Evolutionary conservation across 2,113 vertebrate species (phyloP).

Genomic region (Eurystomus gularis): DNA sequence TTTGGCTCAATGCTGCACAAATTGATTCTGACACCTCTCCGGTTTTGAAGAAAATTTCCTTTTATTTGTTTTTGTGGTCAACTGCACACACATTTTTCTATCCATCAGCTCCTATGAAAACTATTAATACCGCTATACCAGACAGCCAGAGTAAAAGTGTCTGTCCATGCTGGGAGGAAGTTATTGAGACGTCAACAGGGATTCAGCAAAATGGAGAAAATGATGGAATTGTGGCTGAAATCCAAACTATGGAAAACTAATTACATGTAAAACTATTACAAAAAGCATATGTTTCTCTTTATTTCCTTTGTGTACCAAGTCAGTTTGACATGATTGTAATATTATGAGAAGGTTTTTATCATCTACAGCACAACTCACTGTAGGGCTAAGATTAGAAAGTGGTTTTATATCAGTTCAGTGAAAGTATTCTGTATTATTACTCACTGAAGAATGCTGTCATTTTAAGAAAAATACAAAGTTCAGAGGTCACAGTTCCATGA

Average conservation of each 20-base stretch:
- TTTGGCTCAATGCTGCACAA: neutral
- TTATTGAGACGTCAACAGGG: constrained; percentile 12
- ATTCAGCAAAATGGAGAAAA: constrained; percentile 23
- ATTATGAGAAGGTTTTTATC: neutral
- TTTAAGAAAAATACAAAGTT: neutral
- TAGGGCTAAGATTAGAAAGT: neutral
- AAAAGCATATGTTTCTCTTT: neutral
- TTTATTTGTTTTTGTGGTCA: neutral
- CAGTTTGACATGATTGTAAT: neutral
- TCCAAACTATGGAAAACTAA: neutral
- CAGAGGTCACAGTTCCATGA: neutral
- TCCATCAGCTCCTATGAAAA: neutral
- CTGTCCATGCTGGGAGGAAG: neutral
- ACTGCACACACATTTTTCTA: neutral
- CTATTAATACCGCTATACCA: neutral
- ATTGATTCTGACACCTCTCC: neutral
- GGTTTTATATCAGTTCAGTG: neutral
- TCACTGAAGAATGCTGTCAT: neutral
- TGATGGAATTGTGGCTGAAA: constrained; percentile 7
- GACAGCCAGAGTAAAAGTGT: neutral
- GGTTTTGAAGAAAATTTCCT: neutral
- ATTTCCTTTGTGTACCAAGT: constrained; percentile 37
- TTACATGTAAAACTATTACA: constrained; percentile 7
- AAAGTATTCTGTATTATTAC: constrained; percentile 1
- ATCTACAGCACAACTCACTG: neutral